Evolutionary conservation across 2,888 invertebrate genomes (phyloP), one percentile per base, ranked within the genome.

Genomic region (Bombyx huttoni): DNA sequence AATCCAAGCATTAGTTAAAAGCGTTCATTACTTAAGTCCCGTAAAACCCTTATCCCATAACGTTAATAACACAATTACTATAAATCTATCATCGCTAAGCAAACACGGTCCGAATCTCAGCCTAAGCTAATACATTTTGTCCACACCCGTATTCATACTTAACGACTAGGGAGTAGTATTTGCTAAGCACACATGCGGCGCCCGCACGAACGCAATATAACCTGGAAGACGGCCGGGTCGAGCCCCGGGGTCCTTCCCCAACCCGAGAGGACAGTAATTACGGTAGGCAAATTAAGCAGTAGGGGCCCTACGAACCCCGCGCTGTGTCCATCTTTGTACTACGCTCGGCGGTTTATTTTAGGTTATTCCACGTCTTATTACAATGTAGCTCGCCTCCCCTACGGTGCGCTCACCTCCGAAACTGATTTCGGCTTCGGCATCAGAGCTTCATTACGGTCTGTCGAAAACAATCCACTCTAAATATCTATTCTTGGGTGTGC

Each of bases 271-370:
- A 88, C 88, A 89, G 89, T 89, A 89, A 89, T 89, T 89, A 89
- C 89, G 86, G 88, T 87, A 89, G 89, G 89, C 89, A 89, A 89
- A 89, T 89, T 89, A 89, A 89, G 89, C 89, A 89, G 88, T 87
- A 80, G 85, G 86, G 84, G 84, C 77, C 77, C 80, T 67, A 60
- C 62, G 66, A 64, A 67, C 70, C 75, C 74, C 72, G 68, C 75
- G 61, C 70, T 75, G 73, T 84, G 84, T 83, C 85, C 86, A 83
- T 85, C 85, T 83, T 83, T 83, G 81, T 82, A 66, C 66, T 67
- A 63, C 67, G 68, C 65, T 73, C 68, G 69, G 61, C 78, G 81
- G 87, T 86, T 87, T 87, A 85, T 88, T 88, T 86, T 83, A 83
- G 83, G 83, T 86, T 85, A 81, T 86, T 85, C 78, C 78, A 71